Evolutionary conservation across 2,113 vertebrate species (phyloP).

Genomic region (Motacilla tschutschensis): DNA sequence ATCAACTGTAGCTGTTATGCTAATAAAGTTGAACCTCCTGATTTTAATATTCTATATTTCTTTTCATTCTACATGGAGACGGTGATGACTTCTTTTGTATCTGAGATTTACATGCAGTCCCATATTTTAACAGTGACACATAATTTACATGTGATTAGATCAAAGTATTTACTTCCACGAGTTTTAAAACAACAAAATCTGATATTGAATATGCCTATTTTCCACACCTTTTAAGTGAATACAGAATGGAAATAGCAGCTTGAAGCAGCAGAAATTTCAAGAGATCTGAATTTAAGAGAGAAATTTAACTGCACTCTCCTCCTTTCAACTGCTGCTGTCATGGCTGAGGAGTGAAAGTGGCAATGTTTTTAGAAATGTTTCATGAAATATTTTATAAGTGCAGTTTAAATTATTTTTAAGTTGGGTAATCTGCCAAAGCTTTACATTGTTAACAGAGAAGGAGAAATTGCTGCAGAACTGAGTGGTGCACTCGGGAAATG

Average conservation of each 20-base stretch:
- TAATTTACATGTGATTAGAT: constrained; percentile 70
- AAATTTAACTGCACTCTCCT: neutral
- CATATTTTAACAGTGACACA: constrained; percentile 68
- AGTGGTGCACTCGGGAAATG: neutral
- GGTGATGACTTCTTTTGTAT: constrained; percentile 64
- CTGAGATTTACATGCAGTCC: constrained; percentile 60
- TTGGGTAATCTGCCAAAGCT: constrained; percentile 52
- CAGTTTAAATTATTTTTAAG: constrained; percentile 59
- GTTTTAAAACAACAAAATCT: constrained; percentile 66
- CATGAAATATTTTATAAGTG: constrained; percentile 58
- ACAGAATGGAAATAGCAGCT: constrained; percentile 50
- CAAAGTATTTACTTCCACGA: constrained; percentile 61
- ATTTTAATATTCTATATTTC: constrained; percentile 64
- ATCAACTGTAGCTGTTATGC: constrained; percentile 60
- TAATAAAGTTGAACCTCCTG: constrained; percentile 53
- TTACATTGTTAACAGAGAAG: constrained; percentile 33
- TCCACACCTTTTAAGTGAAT: constrained; percentile 55
- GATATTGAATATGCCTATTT: constrained; percentile 53
- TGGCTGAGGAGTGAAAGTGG: constrained; percentile 28
- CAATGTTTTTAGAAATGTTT: constrained; percentile 54
- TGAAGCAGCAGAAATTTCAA: constrained; percentile 62
- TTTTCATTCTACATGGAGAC: constrained; percentile 59
- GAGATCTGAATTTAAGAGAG: constrained; percentile 43
- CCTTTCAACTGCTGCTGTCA: constrained; percentile 54
- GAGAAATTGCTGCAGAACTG: constrained; percentile 2